phyloP scores from a whole-genome alignment of 2,888 invertebrate genomes.

The Trichacis sp. region DNA sequence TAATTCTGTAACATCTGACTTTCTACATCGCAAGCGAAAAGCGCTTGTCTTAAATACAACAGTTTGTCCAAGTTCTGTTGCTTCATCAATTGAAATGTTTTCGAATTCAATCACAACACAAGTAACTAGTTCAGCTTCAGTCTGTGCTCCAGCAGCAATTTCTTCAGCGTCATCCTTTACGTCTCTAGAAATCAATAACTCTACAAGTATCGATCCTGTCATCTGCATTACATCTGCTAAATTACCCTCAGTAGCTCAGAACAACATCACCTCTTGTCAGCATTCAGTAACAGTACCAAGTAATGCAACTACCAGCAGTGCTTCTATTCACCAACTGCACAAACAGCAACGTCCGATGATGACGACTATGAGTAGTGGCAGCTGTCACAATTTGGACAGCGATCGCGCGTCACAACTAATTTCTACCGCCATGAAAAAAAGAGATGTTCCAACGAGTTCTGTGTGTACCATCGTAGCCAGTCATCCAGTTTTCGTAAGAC shows the following conservation, averaged over 20 bases:
- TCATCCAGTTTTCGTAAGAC: slow-evolving; percentile 64
- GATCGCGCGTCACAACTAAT: slow-evolving; percentile 66
- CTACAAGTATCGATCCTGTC: slow-evolving; percentile 46
- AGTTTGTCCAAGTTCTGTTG: slow-evolving; percentile 18
- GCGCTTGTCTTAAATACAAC: too few relatives aligned
- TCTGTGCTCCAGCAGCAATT: slow-evolving; percentile 52
- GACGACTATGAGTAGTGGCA: slow-evolving; percentile 60
- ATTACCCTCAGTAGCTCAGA: too few relatives aligned
- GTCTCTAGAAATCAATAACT: background rate
- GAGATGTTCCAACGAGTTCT: slow-evolving; percentile 45
- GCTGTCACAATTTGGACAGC: slow-evolving; percentile 68
- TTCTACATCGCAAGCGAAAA: background rate
- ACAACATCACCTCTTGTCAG: slow-evolving; percentile 65
- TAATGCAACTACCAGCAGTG: slow-evolving; percentile 47
- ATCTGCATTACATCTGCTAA: too few relatives aligned
- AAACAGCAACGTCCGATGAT: slow-evolving; percentile 39
- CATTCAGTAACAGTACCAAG: slow-evolving; percentile 56
- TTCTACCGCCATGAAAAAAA: slow-evolving; percentile 44
- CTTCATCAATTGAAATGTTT: slow-evolving; percentile 16
- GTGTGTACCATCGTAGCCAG: slow-evolving; percentile 35
- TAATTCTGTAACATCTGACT: too few relatives aligned
- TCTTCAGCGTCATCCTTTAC: slow-evolving; percentile 49
- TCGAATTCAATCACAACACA: background rate
- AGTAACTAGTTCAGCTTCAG: slow-evolving; percentile 11
- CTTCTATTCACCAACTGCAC: slow-evolving; percentile 42